Evolutionary conservation across 2,113 vertebrate genomes (phyloP).

Genomic region (Callochromis pleurospilus): DNA sequence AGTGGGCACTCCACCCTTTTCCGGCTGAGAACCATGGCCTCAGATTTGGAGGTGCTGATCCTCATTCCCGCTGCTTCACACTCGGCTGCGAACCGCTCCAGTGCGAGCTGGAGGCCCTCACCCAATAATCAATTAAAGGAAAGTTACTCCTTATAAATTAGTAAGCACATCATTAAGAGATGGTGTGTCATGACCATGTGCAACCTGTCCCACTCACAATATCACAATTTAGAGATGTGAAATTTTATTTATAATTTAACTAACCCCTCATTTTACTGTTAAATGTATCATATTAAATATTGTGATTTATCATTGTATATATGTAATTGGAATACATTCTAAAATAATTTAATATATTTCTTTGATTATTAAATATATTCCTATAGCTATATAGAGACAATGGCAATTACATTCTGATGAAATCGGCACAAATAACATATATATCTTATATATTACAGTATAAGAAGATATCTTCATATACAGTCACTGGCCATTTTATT

Average conservation of each 20-base stretch:
- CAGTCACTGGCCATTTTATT: not conserved
- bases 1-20: too few relatives aligned
- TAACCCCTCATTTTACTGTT: not conserved
- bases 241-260: not conserved
- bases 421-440: not conserved
- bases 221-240: not conserved
- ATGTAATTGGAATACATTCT: not conserved
- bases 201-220: not conserved
- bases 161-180: slow-evolving; percentile 18
- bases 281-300: not conserved
- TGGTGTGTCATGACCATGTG: not conserved
- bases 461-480: not conserved
- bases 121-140: not conserved
- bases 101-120: too few relatives aligned
- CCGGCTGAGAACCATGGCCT: too few relatives aligned
- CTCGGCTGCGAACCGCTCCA: too few relatives aligned
- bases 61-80: too few relatives aligned
- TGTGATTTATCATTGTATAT: not conserved
- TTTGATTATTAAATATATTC: not conserved
- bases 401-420: not conserved
- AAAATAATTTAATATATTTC: not conserved
- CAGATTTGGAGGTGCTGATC: too few relatives aligned
- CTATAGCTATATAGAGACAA: not conserved
- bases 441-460: not conserved
- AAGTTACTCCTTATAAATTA: not conserved